Conservation (phyloP, 2,113 vertebrate species). For the Chloebia gouldiae region DNA sequence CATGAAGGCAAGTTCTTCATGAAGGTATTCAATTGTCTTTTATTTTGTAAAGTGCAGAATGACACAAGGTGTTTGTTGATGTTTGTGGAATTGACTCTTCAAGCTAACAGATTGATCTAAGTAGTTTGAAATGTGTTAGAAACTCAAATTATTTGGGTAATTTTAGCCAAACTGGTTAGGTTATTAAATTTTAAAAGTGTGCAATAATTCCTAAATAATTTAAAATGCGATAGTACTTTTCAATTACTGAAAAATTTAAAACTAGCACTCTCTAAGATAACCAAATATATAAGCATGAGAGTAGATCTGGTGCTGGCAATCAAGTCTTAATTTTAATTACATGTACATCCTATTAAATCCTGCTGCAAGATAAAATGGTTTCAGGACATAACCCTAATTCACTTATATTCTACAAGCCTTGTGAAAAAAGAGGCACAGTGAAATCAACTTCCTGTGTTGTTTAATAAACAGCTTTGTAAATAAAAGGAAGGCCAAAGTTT, state of each 20-base stretch:
- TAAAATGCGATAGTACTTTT: not conserved
- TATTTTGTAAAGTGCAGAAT: not conserved
- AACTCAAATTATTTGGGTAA: not conserved
- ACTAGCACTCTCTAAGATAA: not conserved
- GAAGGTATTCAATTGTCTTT: not conserved
- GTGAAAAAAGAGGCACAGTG: not conserved
- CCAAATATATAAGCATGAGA: not conserved
- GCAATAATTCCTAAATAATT: not conserved
- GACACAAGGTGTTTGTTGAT: not conserved
- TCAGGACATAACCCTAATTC: not conserved
- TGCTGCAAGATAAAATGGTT: not conserved
- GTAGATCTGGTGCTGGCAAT: not conserved
- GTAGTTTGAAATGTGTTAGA: not conserved
- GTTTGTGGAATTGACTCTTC: not conserved
- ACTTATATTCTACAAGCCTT: not conserved
- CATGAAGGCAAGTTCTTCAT: not conserved
- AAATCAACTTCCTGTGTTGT: not conserved
- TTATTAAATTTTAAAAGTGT: conserved; percentile 6
- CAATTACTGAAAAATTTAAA: not conserved
- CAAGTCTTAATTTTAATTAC: conserved; percentile 33
- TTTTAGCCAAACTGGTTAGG: not conserved
- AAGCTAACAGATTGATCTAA: not conserved
- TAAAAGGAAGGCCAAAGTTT: conserved; percentile 16
- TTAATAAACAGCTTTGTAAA: conserved; percentile 9
- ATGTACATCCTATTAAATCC: not conserved